Conservation (phyloP, 2,113 vertebrate species). For the Ellobius talpinus region DNA sequence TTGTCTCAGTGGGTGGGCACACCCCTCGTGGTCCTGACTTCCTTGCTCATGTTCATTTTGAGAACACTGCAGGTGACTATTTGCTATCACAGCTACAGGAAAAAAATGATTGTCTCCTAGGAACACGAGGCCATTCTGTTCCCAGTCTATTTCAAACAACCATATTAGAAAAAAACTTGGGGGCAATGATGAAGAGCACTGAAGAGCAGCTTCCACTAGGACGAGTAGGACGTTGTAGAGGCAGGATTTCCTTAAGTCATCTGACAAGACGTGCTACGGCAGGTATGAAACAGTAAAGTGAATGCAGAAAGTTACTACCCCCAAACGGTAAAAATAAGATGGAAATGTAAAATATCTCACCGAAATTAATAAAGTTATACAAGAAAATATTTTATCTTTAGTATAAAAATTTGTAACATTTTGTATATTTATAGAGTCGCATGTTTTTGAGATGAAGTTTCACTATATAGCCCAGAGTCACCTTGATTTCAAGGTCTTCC, state of each 20-base stretch:
- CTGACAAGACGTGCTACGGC: too few species aligned
- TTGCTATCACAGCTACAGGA: not conserved
- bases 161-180: not conserved
- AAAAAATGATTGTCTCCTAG: not conserved
- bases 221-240: not conserved
- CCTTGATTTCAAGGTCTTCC: not conserved
- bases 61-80: not conserved
- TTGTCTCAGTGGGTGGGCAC: too few species aligned
- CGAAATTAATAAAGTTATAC: not conserved
- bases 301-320: not conserved
- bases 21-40: too few species aligned
- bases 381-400: not conserved
- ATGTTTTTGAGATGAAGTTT: not conserved
- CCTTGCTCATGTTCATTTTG: too few species aligned
- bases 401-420: not conserved
- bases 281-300: not conserved
- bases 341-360: not conserved
- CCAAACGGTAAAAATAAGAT: not conserved
- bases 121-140: not conserved
- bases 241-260: too few species aligned
- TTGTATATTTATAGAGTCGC: not conserved
- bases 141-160: constrained; percentile 24
- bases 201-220: not conserved
- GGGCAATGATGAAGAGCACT: not conserved
- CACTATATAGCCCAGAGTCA: too few species aligned